Conservation (phyloP, 2,113 vertebrate species). For the Emberiza fucata region DNA sequence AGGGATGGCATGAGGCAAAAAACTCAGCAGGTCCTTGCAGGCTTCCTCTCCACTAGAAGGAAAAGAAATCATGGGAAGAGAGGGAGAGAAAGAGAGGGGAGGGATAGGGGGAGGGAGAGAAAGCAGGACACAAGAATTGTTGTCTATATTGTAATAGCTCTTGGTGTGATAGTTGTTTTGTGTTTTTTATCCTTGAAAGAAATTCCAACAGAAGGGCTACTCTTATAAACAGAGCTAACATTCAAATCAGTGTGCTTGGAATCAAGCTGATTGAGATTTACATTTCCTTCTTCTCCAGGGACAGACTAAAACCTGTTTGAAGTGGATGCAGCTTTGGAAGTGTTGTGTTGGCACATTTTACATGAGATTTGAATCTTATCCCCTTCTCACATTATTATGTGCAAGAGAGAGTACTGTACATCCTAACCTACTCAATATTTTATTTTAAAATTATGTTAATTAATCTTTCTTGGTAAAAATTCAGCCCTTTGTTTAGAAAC, state of each 20-base stretch:
- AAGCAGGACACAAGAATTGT: not conserved
- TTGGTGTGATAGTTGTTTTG: accelerated
- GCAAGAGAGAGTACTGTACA: not conserved
- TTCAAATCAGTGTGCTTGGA: not conserved
- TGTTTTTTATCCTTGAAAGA: not conserved
- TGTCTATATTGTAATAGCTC: not conserved
- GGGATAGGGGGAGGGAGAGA: not conserved
- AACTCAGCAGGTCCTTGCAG: not conserved
- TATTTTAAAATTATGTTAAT: not conserved
- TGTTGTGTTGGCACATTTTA: not conserved
- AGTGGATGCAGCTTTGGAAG: not conserved
- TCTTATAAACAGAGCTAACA: not conserved
- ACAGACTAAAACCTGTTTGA: not conserved
- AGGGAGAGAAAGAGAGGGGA: not conserved
- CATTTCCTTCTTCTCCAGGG: not conserved
- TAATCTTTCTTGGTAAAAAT: not conserved
- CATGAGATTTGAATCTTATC: not conserved
- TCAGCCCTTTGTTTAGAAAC: not conserved
- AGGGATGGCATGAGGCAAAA: not conserved
- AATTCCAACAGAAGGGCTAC: not conserved
- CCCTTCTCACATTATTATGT: not conserved
- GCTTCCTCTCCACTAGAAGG: not conserved
- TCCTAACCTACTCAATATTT: not conserved
- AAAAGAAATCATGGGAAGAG: not conserved
- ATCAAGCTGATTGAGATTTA: not conserved